A percentile compares a stretch with the other conserved stretches of the same genome.
Evolutionary conservation across 2,797 vertebrate species (phyloP).

Genomic region (Carcharodon carcharias): DNA sequence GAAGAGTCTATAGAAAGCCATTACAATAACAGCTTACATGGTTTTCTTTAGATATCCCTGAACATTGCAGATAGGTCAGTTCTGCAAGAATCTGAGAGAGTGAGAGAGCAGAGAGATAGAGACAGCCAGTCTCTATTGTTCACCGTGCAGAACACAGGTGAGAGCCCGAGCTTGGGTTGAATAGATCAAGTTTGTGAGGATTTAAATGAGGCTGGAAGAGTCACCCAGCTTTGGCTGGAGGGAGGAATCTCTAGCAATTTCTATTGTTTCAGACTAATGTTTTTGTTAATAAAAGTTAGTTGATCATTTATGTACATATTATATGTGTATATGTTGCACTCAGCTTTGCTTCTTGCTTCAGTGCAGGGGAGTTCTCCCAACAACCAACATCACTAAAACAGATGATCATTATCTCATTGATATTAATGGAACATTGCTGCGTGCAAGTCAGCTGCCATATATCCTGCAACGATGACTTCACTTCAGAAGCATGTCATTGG

Average conservation of each 20-base stretch:
- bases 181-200: not conserved
- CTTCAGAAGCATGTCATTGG: not conserved
- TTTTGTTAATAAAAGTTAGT: not conserved
- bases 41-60: too few relatives aligned
- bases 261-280: not conserved
- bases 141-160: not conserved
- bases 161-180: not conserved
- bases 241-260: not conserved
- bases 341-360: not conserved
- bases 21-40: too few relatives aligned
- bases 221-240: not conserved
- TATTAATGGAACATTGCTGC: not conserved
- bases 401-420: not conserved
- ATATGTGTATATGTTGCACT: not conserved
- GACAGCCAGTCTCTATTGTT: not conserved
- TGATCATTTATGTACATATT: not conserved
- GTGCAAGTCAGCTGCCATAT: not conserved
- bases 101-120: not conserved
- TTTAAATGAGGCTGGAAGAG: not conserved
- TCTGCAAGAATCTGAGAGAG: too few relatives aligned
- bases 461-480: not conserved
- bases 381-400: not conserved
- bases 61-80: too few relatives aligned
- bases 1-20: too few relatives aligned
- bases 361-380: not conserved